These are phyloP conservation scores for Thereva unica DNA, from an alignment of 2,888 invertebrate species.

Conservation along the genomic window DNA sequence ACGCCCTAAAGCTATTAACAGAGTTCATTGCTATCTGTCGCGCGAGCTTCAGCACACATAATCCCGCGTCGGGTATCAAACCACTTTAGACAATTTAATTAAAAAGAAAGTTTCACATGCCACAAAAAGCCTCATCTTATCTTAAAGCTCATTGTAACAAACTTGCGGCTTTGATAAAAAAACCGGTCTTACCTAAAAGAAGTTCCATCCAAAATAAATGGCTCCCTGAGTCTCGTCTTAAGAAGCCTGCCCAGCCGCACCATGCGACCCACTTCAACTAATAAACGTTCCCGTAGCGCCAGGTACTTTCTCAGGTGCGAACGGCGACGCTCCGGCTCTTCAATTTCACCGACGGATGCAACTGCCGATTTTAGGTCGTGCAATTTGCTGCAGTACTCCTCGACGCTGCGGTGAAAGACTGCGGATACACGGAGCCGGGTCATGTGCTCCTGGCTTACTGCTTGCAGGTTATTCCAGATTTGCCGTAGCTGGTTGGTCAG, in stretches of 20 bases:
- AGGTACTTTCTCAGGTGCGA: constrained; percentile 63
- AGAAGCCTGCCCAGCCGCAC: constrained; percentile 70
- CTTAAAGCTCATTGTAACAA: too few species aligned
- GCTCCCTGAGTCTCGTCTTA: constrained; percentile 68
- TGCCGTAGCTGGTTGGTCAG: constrained; percentile 64
- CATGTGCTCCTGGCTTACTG: constrained; percentile 75
- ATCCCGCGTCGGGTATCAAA: neutral
- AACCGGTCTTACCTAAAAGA: constrained; percentile 27
- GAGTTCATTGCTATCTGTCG: constrained; percentile 21
- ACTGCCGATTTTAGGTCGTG: constrained; percentile 65
- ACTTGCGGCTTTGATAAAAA: neutral
- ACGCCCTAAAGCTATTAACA: neutral
- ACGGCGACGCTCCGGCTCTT: constrained; percentile 58
- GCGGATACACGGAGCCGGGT: constrained; percentile 75
- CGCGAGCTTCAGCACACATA: constrained; percentile 12
- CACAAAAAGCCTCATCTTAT: too few species aligned
- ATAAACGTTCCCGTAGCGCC: constrained; percentile 65
- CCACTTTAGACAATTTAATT: constrained; percentile 14
- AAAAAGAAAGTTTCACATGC: constrained; percentile 22
- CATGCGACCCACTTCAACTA: constrained; percentile 74
- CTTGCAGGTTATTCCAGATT: constrained; percentile 71
- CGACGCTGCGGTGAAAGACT: constrained; percentile 73
- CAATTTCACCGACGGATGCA: constrained; percentile 56
- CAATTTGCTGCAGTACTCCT: constrained; percentile 67
- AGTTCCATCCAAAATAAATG: constrained; percentile 58